phyloP scores from a whole-genome alignment of 2,888 invertebrate genomes.

The Sialis fuliginosa region DNA sequence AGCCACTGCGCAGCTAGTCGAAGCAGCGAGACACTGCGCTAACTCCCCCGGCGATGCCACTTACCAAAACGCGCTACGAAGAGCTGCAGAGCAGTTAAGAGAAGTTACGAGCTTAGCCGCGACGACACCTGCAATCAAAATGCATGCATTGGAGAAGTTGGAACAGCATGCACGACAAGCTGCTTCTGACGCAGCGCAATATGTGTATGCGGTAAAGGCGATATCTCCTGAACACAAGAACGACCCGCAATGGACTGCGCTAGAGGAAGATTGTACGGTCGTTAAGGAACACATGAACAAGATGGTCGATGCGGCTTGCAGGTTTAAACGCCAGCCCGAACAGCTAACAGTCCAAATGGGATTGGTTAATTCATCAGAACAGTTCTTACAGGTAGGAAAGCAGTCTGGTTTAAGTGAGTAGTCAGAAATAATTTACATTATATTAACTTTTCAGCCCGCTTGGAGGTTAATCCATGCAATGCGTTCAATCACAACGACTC shows the following conservation, averaged over 20 bases:
- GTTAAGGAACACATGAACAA: conserved; percentile 66
- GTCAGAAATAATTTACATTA: conserved; percentile 1
- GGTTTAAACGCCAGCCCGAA: conserved; percentile 29
- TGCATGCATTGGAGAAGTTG: conserved; percentile 47
- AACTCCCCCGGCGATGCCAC: conserved; percentile 64
- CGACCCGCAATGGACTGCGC: conserved; percentile 46
- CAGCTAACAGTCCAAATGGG: conserved; percentile 60
- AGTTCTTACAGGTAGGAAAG: conserved; percentile 55
- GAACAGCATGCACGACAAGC: conserved; percentile 68
- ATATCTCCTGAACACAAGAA: conserved; percentile 54
- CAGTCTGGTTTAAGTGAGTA: neutral
- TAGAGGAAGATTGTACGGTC: conserved; percentile 53
- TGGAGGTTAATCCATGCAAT: conserved; percentile 4
- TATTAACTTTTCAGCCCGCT: conserved; percentile 1
- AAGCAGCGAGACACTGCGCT: conserved; percentile 87
- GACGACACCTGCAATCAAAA: conserved; percentile 51
- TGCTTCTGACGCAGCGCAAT: conserved; percentile 77
- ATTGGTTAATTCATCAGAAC: conserved; percentile 68
- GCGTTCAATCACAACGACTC: conserved; percentile 1
- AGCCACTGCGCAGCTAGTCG: conserved; percentile 93
- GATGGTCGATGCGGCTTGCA: conserved; percentile 45
- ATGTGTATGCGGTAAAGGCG: conserved; percentile 74
- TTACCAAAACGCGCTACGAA: conserved; percentile 67
- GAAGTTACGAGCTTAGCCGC: conserved; percentile 80
- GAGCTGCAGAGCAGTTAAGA: conserved; percentile 85